Evolutionary conservation across 2,888 invertebrate species (phyloP).

Genomic region (Ernsta delagoae): DNA sequence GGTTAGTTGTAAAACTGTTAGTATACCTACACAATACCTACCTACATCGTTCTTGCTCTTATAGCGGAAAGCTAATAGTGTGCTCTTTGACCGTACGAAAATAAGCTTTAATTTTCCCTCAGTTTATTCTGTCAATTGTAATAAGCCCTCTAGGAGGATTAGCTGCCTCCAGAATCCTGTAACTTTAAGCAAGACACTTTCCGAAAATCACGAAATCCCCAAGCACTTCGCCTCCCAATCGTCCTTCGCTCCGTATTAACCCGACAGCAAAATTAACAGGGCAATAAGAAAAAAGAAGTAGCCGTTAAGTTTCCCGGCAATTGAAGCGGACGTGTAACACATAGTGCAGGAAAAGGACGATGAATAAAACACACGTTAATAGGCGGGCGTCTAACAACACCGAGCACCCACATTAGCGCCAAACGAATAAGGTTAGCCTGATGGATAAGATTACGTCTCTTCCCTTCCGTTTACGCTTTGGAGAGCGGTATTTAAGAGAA

Average conservation of each 20-base stretch:
- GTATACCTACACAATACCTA: no score
- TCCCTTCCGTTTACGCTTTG: slow-evolving; percentile 65
- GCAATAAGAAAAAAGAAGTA: slow-evolving; percentile 66
- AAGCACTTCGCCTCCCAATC: slow-evolving; percentile 16
- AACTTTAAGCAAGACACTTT: slow-evolving; percentile 32
- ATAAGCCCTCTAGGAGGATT: slow-evolving; percentile 35
- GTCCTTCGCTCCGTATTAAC: slow-evolving; percentile 21
- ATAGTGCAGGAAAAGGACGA: slow-evolving; percentile 65
- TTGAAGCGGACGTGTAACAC: slow-evolving; percentile 62
- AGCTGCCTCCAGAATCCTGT: slow-evolving; percentile 24
- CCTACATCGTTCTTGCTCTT: slow-evolving; percentile 54
- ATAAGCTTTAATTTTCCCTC: slow-evolving; percentile 64
- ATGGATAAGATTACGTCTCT: slow-evolving; percentile 76
- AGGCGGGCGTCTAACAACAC: slow-evolving; percentile 64
- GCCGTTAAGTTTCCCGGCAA: slow-evolving; percentile 65
- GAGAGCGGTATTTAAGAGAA: slow-evolving; percentile 70
- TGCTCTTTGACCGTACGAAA: no score
- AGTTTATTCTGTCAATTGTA: slow-evolving; percentile 56
- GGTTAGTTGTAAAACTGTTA: no score
- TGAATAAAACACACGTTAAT: slow-evolving; percentile 78
- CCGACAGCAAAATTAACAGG: slow-evolving; percentile 32
- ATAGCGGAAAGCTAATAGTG: no score
- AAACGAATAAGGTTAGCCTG: slow-evolving; percentile 70
- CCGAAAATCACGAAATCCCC: slow-evolving; percentile 30
- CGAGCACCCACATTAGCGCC: slow-evolving; percentile 73